phyloP scores from a whole-genome alignment of 2,113 vertebrate genomes.

The Otocyon megalotis region DNA sequence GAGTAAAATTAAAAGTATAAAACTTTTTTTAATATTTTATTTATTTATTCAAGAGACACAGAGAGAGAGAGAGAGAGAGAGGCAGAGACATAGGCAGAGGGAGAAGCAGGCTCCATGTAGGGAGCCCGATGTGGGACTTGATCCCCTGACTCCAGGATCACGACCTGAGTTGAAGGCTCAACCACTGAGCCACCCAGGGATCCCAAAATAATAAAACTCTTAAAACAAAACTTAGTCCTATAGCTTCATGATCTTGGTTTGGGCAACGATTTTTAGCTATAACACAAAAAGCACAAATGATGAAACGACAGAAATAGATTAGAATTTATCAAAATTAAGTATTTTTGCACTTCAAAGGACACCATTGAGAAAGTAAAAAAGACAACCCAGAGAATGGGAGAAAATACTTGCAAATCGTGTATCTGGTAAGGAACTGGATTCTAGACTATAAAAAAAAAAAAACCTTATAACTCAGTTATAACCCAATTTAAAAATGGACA shows the following conservation, averaged over 20 bases:
- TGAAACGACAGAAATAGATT: neutral
- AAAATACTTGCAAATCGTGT: neutral
- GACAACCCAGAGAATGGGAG: neutral
- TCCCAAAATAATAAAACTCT: neutral
- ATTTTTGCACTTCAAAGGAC: neutral
- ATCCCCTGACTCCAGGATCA: too few relatives aligned
- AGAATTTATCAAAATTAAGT: neutral
- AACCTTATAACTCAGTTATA: neutral
- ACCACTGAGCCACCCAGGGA: too few relatives aligned
- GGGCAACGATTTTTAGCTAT: neutral
- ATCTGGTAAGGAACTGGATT: neutral
- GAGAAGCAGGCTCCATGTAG: too few relatives aligned
- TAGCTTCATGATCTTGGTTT: neutral
- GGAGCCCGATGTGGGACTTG: too few relatives aligned
- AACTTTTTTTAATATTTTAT: neutral
- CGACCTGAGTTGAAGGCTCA: too few relatives aligned
- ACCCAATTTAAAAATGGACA: neutral
- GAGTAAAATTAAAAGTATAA: neutral
- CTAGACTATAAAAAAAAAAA: neutral
- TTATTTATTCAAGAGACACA: too few relatives aligned
- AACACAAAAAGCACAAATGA: neutral
- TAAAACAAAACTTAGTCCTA: neutral
- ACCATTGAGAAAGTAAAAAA: neutral
- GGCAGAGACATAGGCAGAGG: too few relatives aligned
- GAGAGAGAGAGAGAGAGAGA: too few relatives aligned